Base-by-base conservation (phyloP, 2,113 vertebrate genomes). In the Tenrec ecaudatus region DNA sequence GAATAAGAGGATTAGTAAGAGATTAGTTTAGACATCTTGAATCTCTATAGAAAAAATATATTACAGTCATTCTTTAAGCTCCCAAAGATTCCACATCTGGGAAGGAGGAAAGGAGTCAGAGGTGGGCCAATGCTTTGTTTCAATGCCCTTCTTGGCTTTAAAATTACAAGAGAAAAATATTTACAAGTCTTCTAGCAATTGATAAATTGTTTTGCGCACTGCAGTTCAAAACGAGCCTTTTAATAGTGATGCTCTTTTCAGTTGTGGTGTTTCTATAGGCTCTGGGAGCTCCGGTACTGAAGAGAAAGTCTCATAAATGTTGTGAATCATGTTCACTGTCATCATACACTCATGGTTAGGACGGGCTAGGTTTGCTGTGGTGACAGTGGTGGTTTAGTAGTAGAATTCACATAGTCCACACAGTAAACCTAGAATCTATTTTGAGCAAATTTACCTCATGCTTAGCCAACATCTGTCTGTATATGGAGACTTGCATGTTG, bases 11-110 rank as follows among this genome's bases (percentile, higher is more conserved):
- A 95, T 96, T 96, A 96, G 31, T 14, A 16, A 79, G 60, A 94
- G 94, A 96, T 95, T 97, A 77, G 82, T 87, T 93, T 95, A 86
- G 69, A 96, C 75, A 95, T 88, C 88, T 92, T 90, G 58, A 93
- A 88, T 82, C 89, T 96, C 82, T 85, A 47, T 53, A 91, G 47
- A 38, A 68, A 82, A 91, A 23, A 66, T 10, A 66, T 19, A 83
- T n/a, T 88, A 29, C 22, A 83, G 40, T 80, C n/a, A 80, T 95
- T 93, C 78, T 88, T 83, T 89, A 94, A 86, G 38, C 80, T 86
- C 31, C 76, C 19, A 71, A 85, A 89, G 77, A 93, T 88, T 94
- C 82, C 40, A n/a, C 47, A 53, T 76, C 93, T 80, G 83, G 53
- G 83, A 85, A 86, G 33, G 66, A 73, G 81, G 78, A 77, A 0